Evolutionary conservation across 2,797 vertebrate species (phyloP).

Genomic region (Otolemur crassicaudatus): DNA sequence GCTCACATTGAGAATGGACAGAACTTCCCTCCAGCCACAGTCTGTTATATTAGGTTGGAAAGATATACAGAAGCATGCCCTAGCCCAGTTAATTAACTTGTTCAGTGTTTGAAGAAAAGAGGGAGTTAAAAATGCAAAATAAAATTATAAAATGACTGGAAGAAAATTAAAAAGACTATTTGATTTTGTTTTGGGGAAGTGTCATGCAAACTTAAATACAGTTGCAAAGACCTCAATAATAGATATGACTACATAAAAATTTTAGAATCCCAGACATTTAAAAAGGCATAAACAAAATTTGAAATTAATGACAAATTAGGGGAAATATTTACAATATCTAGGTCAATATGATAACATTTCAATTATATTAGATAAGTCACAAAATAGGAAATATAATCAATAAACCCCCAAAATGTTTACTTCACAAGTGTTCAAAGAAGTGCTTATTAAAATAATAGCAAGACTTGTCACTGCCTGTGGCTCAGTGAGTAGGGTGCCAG

Average conservation of each 20-base stretch:
- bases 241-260: not conserved
- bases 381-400: not conserved
- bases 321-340: not conserved
- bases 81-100: not conserved
- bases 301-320: not conserved
- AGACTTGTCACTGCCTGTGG: no score
- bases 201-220: not conserved
- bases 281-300: not conserved
- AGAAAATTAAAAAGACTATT: conserved; percentile 37
- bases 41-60: not conserved
- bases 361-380: not conserved
- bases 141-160: not conserved
- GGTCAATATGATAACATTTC: not conserved
- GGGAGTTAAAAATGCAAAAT: not conserved
- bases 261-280: not conserved
- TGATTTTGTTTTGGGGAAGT: not conserved
- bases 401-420: not conserved
- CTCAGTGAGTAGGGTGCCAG: no score
- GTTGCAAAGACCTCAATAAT: not conserved
- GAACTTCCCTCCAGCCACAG: not conserved
- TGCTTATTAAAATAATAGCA: not conserved
- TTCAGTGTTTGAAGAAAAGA: not conserved
- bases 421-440: conserved; percentile 1
- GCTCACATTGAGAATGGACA: not conserved
- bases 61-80: not conserved